phyloP scores from a whole-genome alignment of 2,888 invertebrate species.

The Lithophane ornitopus region DNA sequence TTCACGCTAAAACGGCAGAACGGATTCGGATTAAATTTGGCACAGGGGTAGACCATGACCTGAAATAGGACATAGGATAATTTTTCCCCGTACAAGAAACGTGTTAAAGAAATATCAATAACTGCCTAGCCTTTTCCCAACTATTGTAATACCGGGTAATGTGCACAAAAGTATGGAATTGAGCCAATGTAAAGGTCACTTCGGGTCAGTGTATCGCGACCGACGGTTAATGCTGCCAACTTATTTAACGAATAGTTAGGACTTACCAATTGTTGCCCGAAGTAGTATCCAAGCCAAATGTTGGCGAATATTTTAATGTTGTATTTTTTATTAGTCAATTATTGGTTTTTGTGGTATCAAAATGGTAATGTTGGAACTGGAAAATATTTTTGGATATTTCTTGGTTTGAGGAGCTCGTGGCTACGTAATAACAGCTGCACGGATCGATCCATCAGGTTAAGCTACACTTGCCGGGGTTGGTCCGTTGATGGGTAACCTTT shows the following conservation, averaged over 20 bases:
- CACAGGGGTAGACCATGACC: too few relatives aligned
- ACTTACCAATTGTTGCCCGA: slow-evolving; percentile 55
- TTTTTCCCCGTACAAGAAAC: too few relatives aligned
- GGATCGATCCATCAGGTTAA: too few relatives aligned
- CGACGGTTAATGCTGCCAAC: slow-evolving; percentile 70
- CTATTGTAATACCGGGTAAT: slow-evolving; percentile 52
- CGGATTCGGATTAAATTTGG: too few relatives aligned
- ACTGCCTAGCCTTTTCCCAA: too few relatives aligned
- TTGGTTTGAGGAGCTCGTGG: too few relatives aligned
- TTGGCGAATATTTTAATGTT: slow-evolving; percentile 33
- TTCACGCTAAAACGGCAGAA: too few relatives aligned
- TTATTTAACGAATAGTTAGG: slow-evolving; percentile 53
- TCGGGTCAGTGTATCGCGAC: slow-evolving; percentile 65
- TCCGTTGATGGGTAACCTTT: too few relatives aligned
- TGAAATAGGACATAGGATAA: too few relatives aligned
- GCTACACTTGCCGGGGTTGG: too few relatives aligned
- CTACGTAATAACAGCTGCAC: too few relatives aligned
- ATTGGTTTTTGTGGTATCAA: slow-evolving; percentile 21
- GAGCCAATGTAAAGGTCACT: slow-evolving; percentile 70
- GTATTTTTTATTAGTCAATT: slow-evolving; percentile 32
- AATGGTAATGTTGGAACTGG: slow-evolving; percentile 4
- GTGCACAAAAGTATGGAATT: slow-evolving; percentile 67
- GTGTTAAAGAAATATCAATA: too few relatives aligned
- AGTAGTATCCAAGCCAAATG: slow-evolving; percentile 55
- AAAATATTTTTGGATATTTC: slow-evolving; percentile 2